phyloP scores from a whole-genome alignment of 2,888 invertebrate species.

The Epinotia brunnichana region DNA sequence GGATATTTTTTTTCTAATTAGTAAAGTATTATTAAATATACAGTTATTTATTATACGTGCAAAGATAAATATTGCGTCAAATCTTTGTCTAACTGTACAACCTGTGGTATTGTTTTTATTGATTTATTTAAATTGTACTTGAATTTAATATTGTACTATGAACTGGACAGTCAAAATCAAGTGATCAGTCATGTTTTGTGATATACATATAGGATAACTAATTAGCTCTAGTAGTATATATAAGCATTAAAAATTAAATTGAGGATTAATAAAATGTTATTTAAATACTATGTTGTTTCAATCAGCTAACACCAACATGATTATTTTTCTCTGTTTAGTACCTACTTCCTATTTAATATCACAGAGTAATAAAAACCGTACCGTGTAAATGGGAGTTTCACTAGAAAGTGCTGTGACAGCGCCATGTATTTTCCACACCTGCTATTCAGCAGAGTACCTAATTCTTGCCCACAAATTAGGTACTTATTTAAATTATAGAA shows the following conservation, averaged over 20 bases:
- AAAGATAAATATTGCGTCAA: constrained; percentile 21
- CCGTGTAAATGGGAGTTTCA: too few relatives aligned
- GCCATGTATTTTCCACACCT: too few relatives aligned
- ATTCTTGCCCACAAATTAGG: too few relatives aligned
- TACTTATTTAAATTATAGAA: too few relatives aligned
- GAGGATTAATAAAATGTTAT: constrained; percentile 74
- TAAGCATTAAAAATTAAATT: constrained; percentile 45
- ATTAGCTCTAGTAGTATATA: constrained; percentile 48
- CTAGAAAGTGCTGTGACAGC: too few relatives aligned
- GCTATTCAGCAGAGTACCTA: too few relatives aligned
- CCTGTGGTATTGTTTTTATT: constrained; percentile 16
- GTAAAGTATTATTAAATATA: constrained; percentile 28
- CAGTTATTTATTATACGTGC: constrained; percentile 2
- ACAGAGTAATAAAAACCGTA: too few relatives aligned
- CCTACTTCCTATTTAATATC: too few relatives aligned
- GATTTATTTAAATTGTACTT: constrained; percentile 26
- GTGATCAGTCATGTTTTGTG: constrained; percentile 75
- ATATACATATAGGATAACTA: constrained; percentile 68
- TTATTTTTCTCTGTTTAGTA: not conserved
- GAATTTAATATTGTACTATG: constrained; percentile 29
- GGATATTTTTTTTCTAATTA: not conserved
- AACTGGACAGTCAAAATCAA: constrained; percentile 49
- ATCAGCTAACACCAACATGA: not conserved
- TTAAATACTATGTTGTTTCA: constrained; percentile 51
- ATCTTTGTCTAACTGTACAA: constrained; percentile 25